These are phyloP conservation scores for Atherinomorus stipes DNA, from an alignment of 2,113 vertebrate species.

Conservation along the genomic window DNA sequence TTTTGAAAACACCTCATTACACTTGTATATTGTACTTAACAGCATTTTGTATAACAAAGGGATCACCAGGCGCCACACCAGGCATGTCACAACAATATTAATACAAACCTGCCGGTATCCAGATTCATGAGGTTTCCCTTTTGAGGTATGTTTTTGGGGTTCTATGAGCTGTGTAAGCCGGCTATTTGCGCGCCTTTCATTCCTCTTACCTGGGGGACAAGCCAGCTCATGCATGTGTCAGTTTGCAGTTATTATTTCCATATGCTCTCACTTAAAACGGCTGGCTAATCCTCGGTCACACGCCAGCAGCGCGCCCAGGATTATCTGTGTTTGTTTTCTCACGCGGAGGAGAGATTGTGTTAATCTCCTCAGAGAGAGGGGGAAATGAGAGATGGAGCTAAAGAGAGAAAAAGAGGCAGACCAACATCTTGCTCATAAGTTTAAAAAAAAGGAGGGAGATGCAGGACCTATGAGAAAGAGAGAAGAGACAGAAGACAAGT, in stretches of 20 bases:
- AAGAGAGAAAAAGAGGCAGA: slow-evolving; percentile 23
- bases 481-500: slow-evolving; percentile 45
- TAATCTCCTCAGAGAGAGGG: slow-evolving; percentile 77
- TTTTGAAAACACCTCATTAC: slow-evolving; percentile 52
- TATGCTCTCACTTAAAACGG: slow-evolving; percentile 77
- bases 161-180: slow-evolving; percentile 65
- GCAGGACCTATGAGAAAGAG: slow-evolving; percentile 47
- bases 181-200: slow-evolving; percentile 63
- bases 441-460: slow-evolving; percentile 12
- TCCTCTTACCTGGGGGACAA: slow-evolving; percentile 69
- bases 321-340: slow-evolving; percentile 85
- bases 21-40: slow-evolving; percentile 32
- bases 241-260: slow-evolving; percentile 76
- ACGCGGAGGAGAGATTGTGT: slow-evolving; percentile 78
- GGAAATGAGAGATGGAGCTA: slow-evolving; percentile 27
- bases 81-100: slow-evolving; percentile 56
- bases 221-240: slow-evolving; percentile 49
- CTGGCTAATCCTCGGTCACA: slow-evolving; percentile 81
- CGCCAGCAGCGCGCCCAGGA: slow-evolving; percentile 77
- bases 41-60: slow-evolving; percentile 25
- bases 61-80: slow-evolving; percentile 30
- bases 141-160: slow-evolving; percentile 44
- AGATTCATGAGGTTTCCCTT: slow-evolving; percentile 44
- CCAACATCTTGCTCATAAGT: slow-evolving; percentile 41
- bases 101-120: slow-evolving; percentile 26